Evolutionary conservation across 2,888 invertebrate species (phyloP).

Genomic region (Drosophila subquinaria): DNA sequence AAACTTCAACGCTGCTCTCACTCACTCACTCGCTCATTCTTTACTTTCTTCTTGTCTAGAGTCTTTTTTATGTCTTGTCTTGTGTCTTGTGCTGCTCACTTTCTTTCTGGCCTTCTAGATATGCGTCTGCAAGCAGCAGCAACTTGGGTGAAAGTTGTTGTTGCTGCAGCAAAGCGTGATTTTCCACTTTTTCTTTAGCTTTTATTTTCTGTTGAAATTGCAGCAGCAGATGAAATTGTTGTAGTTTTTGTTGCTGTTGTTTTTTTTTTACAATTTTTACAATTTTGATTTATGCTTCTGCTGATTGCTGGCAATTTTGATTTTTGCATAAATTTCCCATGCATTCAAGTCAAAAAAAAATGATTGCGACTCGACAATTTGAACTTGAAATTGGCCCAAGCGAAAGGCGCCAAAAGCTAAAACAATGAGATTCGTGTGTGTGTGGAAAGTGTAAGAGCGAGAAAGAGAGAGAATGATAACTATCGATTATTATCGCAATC

Average conservation of each 20-base stretch:
- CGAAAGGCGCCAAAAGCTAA: slow-evolving; percentile 46
- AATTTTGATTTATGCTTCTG: slow-evolving; percentile 62
- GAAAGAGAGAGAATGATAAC: slow-evolving; percentile 6
- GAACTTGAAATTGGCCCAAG: slow-evolving; percentile 69
- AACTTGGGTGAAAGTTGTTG: slow-evolving; percentile 74
- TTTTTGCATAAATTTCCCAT: slow-evolving; percentile 69
- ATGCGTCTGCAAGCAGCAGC: slow-evolving; percentile 37
- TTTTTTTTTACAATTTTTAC: neutral
- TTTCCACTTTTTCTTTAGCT: slow-evolving; percentile 77
- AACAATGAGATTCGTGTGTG: slow-evolving; percentile 5
- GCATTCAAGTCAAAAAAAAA: slow-evolving; percentile 46
- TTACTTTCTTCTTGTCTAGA: slow-evolving; percentile 54
- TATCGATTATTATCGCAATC: slow-evolving; percentile 35
- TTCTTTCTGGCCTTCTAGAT: slow-evolving; percentile 60
- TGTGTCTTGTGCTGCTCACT: slow-evolving; percentile 49
- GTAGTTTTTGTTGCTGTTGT: slow-evolving; percentile 1
- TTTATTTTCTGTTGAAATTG: slow-evolving; percentile 54
- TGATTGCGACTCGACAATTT: slow-evolving; percentile 58
- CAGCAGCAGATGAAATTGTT: slow-evolving; percentile 13
- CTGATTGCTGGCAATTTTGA: slow-evolving; percentile 69
- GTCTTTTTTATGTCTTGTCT: slow-evolving; percentile 12
- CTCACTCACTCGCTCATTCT: slow-evolving; percentile 33
- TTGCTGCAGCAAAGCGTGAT: slow-evolving; percentile 71
- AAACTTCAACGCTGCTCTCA: neutral
- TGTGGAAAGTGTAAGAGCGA: slow-evolving; percentile 24